Base-by-base conservation (phyloP, 1,140 invertebrate species). In the Cotesia glomerata region DNA sequence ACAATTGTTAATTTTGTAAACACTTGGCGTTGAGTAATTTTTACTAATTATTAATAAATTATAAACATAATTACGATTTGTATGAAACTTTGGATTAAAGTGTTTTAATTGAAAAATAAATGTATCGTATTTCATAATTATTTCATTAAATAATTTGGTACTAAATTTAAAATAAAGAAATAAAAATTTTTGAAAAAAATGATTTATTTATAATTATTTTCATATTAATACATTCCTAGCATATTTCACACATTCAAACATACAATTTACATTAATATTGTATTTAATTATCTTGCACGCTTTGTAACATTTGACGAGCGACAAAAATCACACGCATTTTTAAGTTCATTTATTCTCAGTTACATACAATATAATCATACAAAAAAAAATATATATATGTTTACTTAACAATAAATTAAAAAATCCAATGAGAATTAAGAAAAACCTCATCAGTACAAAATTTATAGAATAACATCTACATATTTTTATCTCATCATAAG, bases 391-490 rank as follows among this genome's bases (percentile, higher is more conserved):
- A 26, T 26, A 26, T 26, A 26, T 45, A 45, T 45, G 39, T 45
- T 11, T 76, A 80, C 84, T 77, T 77, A 74, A 81, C 18, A 85
- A 85, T 86, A 86, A 86, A 86, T 84, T 83, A 86, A 85, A 79
- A 74, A 79, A 75, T 78, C 69, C 36, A 71, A 59, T 71, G 61
- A 39, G 61, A 39, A 34, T 36, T 45, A 63, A 63, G 36, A n/a
- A 39, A 35, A 63, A 63, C 8, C 26, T 35, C 61, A 11, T 35
- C 32, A 45, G 14, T 35, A 63, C n/a, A 39, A 36, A 13, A 39
- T 35, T 54, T n/a, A n/a, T 39, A 63, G 13, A 35, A 63, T 63
- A 14, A 32, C 1, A n/a, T 16, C 5, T 35, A 36, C 35, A n/a
- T 11, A 13, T n/a, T 39, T 36, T 13, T 63, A 34, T 63, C 32